These are phyloP conservation scores for Thumatha senex DNA, from an alignment of 2,888 invertebrate species.

Conservation along the genomic window DNA sequence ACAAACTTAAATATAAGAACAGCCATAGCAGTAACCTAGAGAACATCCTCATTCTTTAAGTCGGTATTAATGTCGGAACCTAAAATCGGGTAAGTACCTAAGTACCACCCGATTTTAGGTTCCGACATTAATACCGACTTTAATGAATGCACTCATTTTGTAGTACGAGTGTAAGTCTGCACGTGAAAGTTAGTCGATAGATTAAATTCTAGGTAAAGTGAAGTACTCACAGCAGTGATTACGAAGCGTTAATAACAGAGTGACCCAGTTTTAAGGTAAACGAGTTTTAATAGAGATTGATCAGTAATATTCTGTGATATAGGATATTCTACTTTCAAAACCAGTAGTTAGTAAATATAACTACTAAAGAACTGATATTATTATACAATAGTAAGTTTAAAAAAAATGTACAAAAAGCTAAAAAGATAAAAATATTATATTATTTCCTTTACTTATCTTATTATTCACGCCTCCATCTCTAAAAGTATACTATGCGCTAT, in stretches of 20 bases:
- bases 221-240: constrained; percentile 6
- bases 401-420: background rate
- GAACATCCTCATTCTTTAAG: background rate
- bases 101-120: too few relatives aligned
- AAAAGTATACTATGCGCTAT: too few relatives aligned
- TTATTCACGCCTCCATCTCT: too few relatives aligned
- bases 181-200: constrained; percentile 11
- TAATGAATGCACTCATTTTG: background rate
- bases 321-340: too few relatives aligned
- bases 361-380: background rate
- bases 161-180: background rate
- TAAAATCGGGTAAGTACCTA: too few relatives aligned
- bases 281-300: constrained; percentile 5
- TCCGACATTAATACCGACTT: too few relatives aligned
- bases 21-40: too few relatives aligned
- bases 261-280: constrained; percentile 11
- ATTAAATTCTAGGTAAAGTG: constrained; percentile 11
- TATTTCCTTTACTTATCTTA: too few relatives aligned
- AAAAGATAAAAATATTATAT: background rate
- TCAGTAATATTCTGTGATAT: background rate
- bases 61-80: background rate
- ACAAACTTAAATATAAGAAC: too few relatives aligned
- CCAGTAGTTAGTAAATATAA: too few relatives aligned
- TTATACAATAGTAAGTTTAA: background rate
- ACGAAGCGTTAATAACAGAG: constrained; percentile 2